Base-by-base conservation (phyloP, 53 echinoderm and acorn worm species). In the Crossaster papposus region DNA sequence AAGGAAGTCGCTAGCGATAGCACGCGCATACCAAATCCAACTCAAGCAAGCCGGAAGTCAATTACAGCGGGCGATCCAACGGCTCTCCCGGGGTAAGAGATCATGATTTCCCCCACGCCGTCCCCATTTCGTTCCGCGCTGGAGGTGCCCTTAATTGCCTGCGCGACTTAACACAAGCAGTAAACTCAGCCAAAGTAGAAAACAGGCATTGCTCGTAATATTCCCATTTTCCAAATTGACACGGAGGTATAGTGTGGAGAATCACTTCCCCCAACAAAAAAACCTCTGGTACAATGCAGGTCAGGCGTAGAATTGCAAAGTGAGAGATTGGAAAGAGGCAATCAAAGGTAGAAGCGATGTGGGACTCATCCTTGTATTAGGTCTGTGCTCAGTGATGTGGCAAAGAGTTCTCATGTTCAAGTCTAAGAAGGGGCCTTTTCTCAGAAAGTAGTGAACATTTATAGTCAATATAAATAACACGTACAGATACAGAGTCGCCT, bases 181-280 rank as follows among this genome's bases (percentile, higher is more conserved):
- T 44, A 7, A 44, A 7, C 44, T n/a, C 44, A 44, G 5, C 9
- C 44, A 9, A 44, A 38, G 38, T 44, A 44, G 78, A 32, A 32
- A 34, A 73, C 34, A 74, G 13, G 35, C 2, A 35, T 35, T 18
- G 17, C 35, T 35, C 76, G 34, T 77, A 55, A 87, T 87, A 62
- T 87, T 77, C 76, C 87, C 87, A 77, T 87, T 77, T 87, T 33
- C 75, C 76, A 87, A 87, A 87, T 74, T 87, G 87, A 65, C 87
- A 35, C 63, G 76, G 31, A 54, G 72, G 87, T 13, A 76, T 30
- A 30, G 30, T 6, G 51, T 4, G 55, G 23, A 79, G 17, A 3
- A 30, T 55, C 80, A 2, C 58, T 24, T 1, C 32, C 58, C 54
- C 2, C 58, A 18, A 18, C 2, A 15, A 10, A 52, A 52, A 52